These are phyloP conservation scores for Coreius guichenoti DNA, from an alignment of 2,797 vertebrate species.

Conservation along the genomic window DNA sequence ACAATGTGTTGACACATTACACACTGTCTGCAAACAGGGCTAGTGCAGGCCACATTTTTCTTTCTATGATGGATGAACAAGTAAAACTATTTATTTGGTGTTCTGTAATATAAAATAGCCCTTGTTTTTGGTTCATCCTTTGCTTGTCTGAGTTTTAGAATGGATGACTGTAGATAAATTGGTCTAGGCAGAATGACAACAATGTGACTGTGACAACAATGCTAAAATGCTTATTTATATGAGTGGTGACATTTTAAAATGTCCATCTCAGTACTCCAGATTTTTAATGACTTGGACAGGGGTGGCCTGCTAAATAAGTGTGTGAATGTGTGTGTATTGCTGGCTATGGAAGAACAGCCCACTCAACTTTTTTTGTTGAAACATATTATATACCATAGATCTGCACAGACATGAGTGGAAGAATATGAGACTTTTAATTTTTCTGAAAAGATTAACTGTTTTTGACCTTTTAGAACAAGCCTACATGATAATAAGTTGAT, in stretches of 20 bases:
- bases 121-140: constrained; percentile 14
- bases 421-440: background rate
- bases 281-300: constrained; percentile 23
- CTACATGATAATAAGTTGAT: background rate
- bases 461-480: background rate
- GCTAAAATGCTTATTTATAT: constrained; percentile 21
- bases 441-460: background rate
- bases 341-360: background rate
- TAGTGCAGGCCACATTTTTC: constrained; percentile 2
- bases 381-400: background rate
- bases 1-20: constrained; percentile 4
- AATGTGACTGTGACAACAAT: constrained; percentile 32
- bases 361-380: background rate
- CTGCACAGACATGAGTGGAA: background rate
- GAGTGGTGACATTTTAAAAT: constrained; percentile 27
- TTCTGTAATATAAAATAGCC: constrained; percentile 17
- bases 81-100: constrained; percentile 1
- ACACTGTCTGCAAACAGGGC: background rate
- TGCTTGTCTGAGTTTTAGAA: constrained; percentile 30
- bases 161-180: constrained; percentile 28
- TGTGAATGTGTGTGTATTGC: constrained; percentile 11
- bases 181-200: constrained; percentile 16
- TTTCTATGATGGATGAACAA: constrained; percentile 15
- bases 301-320: constrained; percentile 21
- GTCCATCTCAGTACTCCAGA: background rate